Percentiles rank a stretch among this genome's conserved stretches.
phyloP scores from a whole-genome alignment of 1,140 invertebrate genomes.

The Polypedilum vanderplanki region DNA sequence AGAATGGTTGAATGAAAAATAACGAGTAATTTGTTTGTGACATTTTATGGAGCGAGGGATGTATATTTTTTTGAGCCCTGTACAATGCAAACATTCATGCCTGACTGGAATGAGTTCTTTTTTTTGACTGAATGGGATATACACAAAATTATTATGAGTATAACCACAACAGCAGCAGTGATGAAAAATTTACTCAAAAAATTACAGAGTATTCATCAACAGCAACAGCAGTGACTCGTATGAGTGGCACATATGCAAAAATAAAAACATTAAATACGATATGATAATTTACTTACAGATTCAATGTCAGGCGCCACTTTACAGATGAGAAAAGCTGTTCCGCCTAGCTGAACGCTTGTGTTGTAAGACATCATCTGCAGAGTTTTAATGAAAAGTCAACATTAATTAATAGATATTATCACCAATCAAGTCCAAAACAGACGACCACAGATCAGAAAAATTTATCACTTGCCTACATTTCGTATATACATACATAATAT shows the following conservation, averaged over 20 bases:
- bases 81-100: not conserved
- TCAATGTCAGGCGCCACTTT: constrained; percentile 49
- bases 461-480: constrained; percentile 32
- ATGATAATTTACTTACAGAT: constrained; percentile 47
- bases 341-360: constrained; percentile 73
- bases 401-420: constrained; percentile 34
- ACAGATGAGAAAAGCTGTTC: constrained; percentile 78
- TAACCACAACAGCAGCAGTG: no score
- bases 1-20: not conserved
- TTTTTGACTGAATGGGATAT: not conserved
- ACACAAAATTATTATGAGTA: not conserved
- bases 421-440: constrained; percentile 36
- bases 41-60: not conserved
- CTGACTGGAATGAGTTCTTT: not conserved
- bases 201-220: no score
- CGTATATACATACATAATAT: constrained; percentile 23
- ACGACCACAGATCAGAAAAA: constrained; percentile 26
- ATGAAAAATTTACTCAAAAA: no score
- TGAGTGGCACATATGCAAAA: not conserved
- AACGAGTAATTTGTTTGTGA: constrained; percentile 27
- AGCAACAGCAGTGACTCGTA: no score
- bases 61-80: not conserved
- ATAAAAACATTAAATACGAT: constrained; percentile 24
- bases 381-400: constrained; percentile 24
- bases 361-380: constrained; percentile 65